Base-by-base conservation (phyloP, 2,113 vertebrate species). In the Grammomys dolichurus region DNA sequence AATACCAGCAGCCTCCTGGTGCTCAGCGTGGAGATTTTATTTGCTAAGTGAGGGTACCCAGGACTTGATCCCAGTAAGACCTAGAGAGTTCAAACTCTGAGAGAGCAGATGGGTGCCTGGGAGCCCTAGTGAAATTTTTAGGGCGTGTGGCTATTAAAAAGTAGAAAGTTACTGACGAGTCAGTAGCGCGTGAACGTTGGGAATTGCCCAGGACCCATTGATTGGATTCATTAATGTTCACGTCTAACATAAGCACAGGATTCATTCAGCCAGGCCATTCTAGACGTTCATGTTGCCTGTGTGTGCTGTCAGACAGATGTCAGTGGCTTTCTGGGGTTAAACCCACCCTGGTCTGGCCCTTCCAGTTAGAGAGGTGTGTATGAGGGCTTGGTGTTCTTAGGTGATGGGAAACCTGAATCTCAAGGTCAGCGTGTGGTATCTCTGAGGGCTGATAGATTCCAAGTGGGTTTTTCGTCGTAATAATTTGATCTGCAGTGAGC, bases 181-280 rank as follows among this genome's bases (percentile, higher is more conserved):
- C 5, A 0, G 3, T 51, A 58, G 33, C 1, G 12, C 3, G 17
- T 0, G 16, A 58, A 46, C 3, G 1, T 20, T 12, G 0, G 0
- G 3, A 40, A 31, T 40, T 48, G 10, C 12, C 43, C 10, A 73
- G 51, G 56, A 51, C 56, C 0, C 0, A 0, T 36, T 3, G 81
- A 67, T 67, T 14, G 46, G 19, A 73, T 56, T 51, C 51, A 51
- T 58, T 43, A n/a, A 14, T 0, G 1, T 17, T 19, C 3, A 1
- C 54, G 76, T 48, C 54, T 48, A 14, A 48, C 43, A 0, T 73
- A 16, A 65, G 40, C 87, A 5, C 43, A 36, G 77, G 51, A 33
- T 87, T 33, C 16, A 40, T 43, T 70, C 70, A 17, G 3, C 28
- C 19, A 2, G 51, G 24, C 65, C 54, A 31, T 20, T 70, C 40